Evolutionary conservation across 2,113 vertebrate species (phyloP).

Genomic region (Girardinichthys multiradiatus): DNA sequence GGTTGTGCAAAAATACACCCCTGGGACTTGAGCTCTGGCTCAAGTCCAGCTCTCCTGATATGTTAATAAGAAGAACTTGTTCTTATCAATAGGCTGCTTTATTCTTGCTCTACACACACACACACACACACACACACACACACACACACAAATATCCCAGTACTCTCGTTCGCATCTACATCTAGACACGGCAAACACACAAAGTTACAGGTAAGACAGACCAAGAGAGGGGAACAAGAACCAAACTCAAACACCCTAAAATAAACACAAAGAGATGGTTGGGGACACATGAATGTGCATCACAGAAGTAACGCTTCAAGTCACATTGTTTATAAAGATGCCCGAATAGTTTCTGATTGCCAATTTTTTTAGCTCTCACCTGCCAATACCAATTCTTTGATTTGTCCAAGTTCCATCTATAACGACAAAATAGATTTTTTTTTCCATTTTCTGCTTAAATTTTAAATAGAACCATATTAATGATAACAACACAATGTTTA

Average conservation of each 20-base stretch:
- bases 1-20: constrained; percentile 65
- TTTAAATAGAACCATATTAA: too few relatives aligned
- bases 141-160: constrained; percentile 42
- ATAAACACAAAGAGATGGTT: constrained; percentile 14
- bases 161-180: constrained; percentile 23
- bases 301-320: constrained; percentile 34
- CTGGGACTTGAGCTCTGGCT: constrained; percentile 66
- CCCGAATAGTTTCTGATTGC: too few relatives aligned
- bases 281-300: neutral
- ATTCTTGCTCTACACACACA: constrained; percentile 69
- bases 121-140: constrained; percentile 42
- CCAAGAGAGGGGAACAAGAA: constrained; percentile 27
- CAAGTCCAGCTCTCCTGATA: constrained; percentile 71
- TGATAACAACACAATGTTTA: too few relatives aligned
- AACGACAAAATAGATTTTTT: too few relatives aligned
- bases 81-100: constrained; percentile 81
- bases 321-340: constrained; percentile 2
- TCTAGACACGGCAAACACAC: constrained; percentile 18
- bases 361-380: too few relatives aligned
- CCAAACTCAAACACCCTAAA: neutral
- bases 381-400: too few relatives aligned
- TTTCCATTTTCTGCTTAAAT: too few relatives aligned
- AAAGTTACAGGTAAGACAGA: constrained; percentile 16
- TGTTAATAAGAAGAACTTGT: constrained; percentile 84
- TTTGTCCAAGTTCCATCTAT: too few relatives aligned